Evolutionary conservation across 2,113 vertebrate genomes (phyloP).

Genomic region (Capreolus pygargus): DNA sequence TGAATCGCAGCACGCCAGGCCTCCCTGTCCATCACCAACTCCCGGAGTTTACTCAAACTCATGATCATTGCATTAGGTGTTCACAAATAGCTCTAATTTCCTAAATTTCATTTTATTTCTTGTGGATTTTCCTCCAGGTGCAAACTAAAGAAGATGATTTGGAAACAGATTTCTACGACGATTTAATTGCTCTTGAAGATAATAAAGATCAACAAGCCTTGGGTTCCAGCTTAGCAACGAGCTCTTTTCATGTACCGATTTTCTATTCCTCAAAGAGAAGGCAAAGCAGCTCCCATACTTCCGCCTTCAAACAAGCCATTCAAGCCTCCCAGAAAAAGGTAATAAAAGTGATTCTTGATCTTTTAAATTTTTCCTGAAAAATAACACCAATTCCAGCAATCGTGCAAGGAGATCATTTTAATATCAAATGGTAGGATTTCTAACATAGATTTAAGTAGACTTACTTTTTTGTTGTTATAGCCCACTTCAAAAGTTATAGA

Average conservation of each 20-base stretch:
- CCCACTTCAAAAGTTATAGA: not conserved
- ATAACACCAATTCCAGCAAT: not conserved
- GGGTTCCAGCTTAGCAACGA: fast-evolving
- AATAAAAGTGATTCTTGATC: not conserved
- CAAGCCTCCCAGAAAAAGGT: constrained; percentile 87
- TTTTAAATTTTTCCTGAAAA: not conserved
- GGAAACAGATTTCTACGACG: constrained; percentile 76
- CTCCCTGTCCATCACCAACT: too few species aligned
- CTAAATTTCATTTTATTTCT: not conserved
- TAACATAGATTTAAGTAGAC: not conserved
- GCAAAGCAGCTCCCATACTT: fast-evolving
- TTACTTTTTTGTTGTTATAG: not conserved
- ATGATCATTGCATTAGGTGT: not conserved
- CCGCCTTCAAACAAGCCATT: constrained; percentile 82
- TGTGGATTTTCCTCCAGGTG: constrained; percentile 79
- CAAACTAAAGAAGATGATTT: constrained; percentile 82
- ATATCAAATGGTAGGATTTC: not conserved
- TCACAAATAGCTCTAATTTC: not conserved
- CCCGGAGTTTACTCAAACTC: too few species aligned
- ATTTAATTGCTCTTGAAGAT: constrained; percentile 64
- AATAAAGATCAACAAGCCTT: fast-evolving
- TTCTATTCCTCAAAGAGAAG: constrained; percentile 53
- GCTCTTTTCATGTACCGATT: constrained; percentile 41
- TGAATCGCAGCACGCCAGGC: too few species aligned
- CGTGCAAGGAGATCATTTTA: not conserved